Evolutionary conservation across 2,797 vertebrate species (phyloP).

Genomic region (Enteromius anoplus): DNA sequence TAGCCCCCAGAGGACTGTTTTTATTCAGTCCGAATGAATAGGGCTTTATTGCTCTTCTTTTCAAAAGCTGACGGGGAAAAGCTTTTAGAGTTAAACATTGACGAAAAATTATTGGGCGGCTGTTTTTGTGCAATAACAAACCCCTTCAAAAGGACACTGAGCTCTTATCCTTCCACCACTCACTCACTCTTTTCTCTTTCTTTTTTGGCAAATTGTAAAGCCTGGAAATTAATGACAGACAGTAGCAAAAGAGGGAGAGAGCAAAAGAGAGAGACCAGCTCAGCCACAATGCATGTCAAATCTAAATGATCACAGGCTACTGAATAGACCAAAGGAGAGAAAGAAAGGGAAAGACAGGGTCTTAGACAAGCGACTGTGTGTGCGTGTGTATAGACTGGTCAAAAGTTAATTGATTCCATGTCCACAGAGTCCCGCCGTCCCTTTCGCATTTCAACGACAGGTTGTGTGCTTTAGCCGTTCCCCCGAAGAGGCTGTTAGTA

Average conservation of each 20-base stretch:
- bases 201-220: slow-evolving; percentile 81
- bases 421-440: slow-evolving; percentile 82
- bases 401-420: slow-evolving; percentile 88
- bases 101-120: slow-evolving; percentile 91
- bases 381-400: slow-evolving; percentile 62
- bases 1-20: slow-evolving; percentile 86
- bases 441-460: slow-evolving; percentile 66
- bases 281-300: slow-evolving; percentile 91
- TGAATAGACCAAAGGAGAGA: slow-evolving; percentile 81
- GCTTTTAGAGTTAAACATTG: slow-evolving; percentile 93
- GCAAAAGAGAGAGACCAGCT: slow-evolving; percentile 79
- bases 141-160: slow-evolving; percentile 81
- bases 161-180: slow-evolving; percentile 83
- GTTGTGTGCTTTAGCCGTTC: slow-evolving; percentile 48
- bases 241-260: slow-evolving; percentile 69
- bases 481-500: slow-evolving; percentile 51
- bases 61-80: slow-evolving; percentile 90
- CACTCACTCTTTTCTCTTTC: slow-evolving; percentile 63
- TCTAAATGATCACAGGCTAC: slow-evolving; percentile 90
- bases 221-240: slow-evolving; percentile 89
- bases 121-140: slow-evolving; percentile 86
- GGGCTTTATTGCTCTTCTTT: slow-evolving; percentile 88
- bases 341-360: slow-evolving; percentile 57
- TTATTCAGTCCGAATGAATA: slow-evolving; percentile 90
- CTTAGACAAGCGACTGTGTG: slow-evolving; percentile 46